phyloP scores from a whole-genome alignment of 92 coral and sea anemone species.

The Parazoanthus swiftii region DNA sequence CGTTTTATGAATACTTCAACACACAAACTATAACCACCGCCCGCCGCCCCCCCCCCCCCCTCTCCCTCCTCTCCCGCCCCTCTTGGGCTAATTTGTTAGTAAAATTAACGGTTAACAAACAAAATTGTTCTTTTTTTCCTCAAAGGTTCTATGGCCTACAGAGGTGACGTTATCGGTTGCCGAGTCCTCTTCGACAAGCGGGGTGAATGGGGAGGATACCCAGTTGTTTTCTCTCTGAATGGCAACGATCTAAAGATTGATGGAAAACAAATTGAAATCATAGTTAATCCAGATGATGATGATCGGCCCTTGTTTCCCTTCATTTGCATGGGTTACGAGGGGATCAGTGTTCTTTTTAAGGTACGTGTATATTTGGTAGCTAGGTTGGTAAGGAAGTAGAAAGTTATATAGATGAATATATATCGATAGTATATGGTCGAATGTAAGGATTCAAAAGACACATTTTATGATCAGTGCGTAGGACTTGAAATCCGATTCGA shows the following conservation, averaged over 20 bases:
- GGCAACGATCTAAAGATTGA: slow-evolving; percentile 11
- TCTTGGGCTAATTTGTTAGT: too few relatives aligned
- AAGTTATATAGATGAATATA: too few relatives aligned
- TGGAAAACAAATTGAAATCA: not conserved
- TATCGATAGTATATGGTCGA: too few relatives aligned
- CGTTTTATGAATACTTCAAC: too few relatives aligned
- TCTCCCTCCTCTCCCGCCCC: too few relatives aligned
- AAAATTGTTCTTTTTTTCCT: not conserved
- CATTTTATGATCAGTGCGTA: too few relatives aligned
- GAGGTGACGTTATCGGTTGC: slow-evolving; percentile 33
- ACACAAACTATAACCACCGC: too few relatives aligned
- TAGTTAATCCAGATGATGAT: not conserved
- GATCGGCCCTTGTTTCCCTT: slow-evolving; percentile 8
- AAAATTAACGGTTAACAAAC: too few relatives aligned
- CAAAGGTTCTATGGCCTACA: slow-evolving; percentile 29
- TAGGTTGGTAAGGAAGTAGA: not conserved
- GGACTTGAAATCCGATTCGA: too few relatives aligned
- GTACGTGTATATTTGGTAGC: not conserved
- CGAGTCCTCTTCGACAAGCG: not conserved
- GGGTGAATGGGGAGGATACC: not conserved
- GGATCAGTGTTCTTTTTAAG: slow-evolving; percentile 24
- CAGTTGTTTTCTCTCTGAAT: slow-evolving; percentile 34
- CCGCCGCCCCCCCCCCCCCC: too few relatives aligned
- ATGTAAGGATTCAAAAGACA: too few relatives aligned
- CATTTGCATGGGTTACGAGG: slow-evolving; percentile 20